Evolutionary conservation across 1,140 invertebrate species (phyloP), one percentile per base, ranked within the genome.

Genomic region (Rhagoletis pomonella): DNA sequence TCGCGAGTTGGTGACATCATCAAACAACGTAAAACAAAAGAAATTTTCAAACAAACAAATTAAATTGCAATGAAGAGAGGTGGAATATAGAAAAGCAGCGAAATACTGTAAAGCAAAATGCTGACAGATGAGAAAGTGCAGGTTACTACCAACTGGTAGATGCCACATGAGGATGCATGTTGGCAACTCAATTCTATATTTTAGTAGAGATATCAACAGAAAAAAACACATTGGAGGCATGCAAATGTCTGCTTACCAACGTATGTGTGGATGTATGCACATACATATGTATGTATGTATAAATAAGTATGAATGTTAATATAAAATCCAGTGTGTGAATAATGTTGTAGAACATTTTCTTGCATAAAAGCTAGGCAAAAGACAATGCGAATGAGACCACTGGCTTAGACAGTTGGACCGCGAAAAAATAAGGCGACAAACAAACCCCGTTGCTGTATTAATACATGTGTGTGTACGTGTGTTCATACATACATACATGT

Each of bases 311-410:
- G 12, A 10, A 5, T 69, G 29, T 42, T n/a, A 17, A 42, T 73
- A 2, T 12, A 12, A 73, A 47, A 73, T 69, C 39, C 50, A 55
- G 2, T 55, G 50, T 55, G 1, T 55, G 2, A 5, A 55, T 55
- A 55, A 7, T 5, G 50, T 55, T 55, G 50, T 55, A 7, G 29
- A 29, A 29, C 29, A 29, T 55, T 2, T 55, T 55, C 10, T 55
- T 55, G 50, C 50, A 55, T 7, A 55, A 5, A 7, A 5, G 5
- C 10, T 55, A 10, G 10, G 10, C 14, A 73, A 44, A 73, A 17
- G 67, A 73, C 67, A 47, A 44, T 73, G 64, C 67, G 42, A 73
- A 73, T 44, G 67, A 47, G 67, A 39, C 67, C 67, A 47, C 9
- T 73, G 67, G 67, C 67, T 4, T 73, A 47, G 67, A 42, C 67